Base-by-base conservation (phyloP, 2,888 invertebrate genomes). In the Odontocerum albicorne region DNA sequence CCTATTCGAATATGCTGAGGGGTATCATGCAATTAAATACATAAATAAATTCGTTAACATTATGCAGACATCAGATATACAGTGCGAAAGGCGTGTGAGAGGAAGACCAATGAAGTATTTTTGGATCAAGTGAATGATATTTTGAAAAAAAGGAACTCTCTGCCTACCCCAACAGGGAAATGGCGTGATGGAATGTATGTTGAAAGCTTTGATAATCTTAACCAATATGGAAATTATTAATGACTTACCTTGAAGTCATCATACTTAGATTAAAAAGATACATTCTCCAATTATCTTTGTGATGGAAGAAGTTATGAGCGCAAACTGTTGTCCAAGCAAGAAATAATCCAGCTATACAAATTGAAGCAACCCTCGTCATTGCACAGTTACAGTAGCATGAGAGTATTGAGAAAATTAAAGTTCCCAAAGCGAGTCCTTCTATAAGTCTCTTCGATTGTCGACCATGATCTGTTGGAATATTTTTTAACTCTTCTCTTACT, bases 291-390 rank as follows among this genome's bases (percentile, higher is more conserved):
- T 85, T 90, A 55, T 89, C 85, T 55, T 77, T 82, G 64, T 82
- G 81, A 66, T 92, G 92, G 63, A 90, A 84, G 66, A 85, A 92
- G 67, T 91, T 92, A 67, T 92, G 92, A 0, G 85, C 81, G 2
- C 79, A 76, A 8, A 87, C 78, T 0, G 79, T 72, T 0, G 82
- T 73, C 75, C 84, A 80, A 1, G 80, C 73, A 1, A 90, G 67
- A 2, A 81, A 70, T 2, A 81, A 49, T 1, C 84, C 88, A 15
- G 83, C 77, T 19, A 83, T 32, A 10, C 72, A 46, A 39, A 73
- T 80, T 32, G 75, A 67, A 7, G 64, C 45, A 32, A 63, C 8
- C 35, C 47, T 67, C 1, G 63, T 64, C n/a, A 65, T 57, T 62
- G 64, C 67, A 62, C 62, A 64, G 47, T 69, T 65, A 7, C 66